Conservation (phyloP, 2,113 vertebrate species). For the Lutjanus erythropterus region DNA sequence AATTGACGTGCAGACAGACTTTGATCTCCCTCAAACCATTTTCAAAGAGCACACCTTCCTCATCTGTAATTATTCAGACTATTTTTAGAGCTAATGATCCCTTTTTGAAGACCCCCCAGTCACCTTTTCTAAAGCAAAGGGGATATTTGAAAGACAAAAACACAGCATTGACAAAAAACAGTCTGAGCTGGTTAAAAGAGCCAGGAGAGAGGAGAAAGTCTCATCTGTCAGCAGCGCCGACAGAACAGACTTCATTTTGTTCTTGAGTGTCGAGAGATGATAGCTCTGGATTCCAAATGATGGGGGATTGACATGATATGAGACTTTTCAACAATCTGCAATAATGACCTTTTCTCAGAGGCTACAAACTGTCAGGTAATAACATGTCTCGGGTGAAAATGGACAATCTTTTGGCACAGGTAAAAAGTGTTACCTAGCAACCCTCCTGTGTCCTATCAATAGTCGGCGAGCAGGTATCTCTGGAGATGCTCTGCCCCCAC, state of each 20-base stretch:
- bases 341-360: slow-evolving; percentile 74
- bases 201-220: slow-evolving; percentile 53
- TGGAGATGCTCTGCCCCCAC: slow-evolving; percentile 79
- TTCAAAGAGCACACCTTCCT: slow-evolving; percentile 13
- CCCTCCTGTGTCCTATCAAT: slow-evolving; percentile 67
- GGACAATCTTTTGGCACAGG: slow-evolving; percentile 75
- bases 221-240: slow-evolving; percentile 62
- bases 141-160: slow-evolving; percentile 24
- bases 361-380: slow-evolving; percentile 61
- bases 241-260: slow-evolving; percentile 63
- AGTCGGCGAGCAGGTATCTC: slow-evolving; percentile 72
- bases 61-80: slow-evolving; percentile 35
- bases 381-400: slow-evolving; percentile 61
- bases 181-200: slow-evolving; percentile 11
- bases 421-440: slow-evolving; percentile 76
- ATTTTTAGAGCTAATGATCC: slow-evolving; percentile 37
- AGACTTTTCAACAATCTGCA: slow-evolving; percentile 84
- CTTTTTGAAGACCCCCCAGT: slow-evolving; percentile 4
- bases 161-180: neutral
- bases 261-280: slow-evolving; percentile 70
- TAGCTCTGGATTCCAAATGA: slow-evolving; percentile 70
- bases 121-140: slow-evolving; percentile 4
- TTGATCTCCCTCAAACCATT: slow-evolving; percentile 26
- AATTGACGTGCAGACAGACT: slow-evolving; percentile 23
- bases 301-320: slow-evolving; percentile 70